phyloP scores from a whole-genome alignment of 2,888 invertebrate species.

The Laothoe populi region DNA sequence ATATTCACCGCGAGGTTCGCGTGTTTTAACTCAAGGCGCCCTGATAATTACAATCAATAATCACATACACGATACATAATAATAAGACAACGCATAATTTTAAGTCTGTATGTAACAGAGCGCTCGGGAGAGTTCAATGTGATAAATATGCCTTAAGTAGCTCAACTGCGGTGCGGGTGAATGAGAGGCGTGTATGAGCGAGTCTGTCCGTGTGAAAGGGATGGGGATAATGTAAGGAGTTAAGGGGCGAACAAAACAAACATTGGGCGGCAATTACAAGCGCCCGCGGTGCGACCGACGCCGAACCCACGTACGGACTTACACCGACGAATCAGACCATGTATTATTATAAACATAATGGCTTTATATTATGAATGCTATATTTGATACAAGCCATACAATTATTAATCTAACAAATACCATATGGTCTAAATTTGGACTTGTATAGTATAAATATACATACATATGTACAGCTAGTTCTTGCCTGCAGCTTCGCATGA shows the following conservation, averaged over 20 bases:
- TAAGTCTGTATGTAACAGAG: constrained; percentile 39
- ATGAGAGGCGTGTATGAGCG: background rate
- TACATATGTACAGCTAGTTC: too few relatives aligned
- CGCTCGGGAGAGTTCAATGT: constrained; percentile 53
- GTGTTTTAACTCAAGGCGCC: constrained; percentile 50
- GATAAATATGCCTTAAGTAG: constrained; percentile 72
- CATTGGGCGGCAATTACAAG: constrained; percentile 32
- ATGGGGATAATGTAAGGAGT: constrained; percentile 28
- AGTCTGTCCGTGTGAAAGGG: constrained; percentile 2
- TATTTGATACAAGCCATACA: too few relatives aligned
- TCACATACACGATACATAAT: constrained; percentile 38
- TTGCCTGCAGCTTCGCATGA: too few relatives aligned
- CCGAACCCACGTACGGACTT: constrained; percentile 19
- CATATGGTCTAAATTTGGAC: too few relatives aligned
- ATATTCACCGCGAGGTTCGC: constrained; percentile 29
- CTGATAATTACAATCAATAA: constrained; percentile 81
- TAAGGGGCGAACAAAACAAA: constrained; percentile 37
- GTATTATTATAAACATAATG: background rate
- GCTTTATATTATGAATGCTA: background rate
- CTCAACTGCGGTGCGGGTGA: constrained; percentile 48
- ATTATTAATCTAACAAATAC: too few relatives aligned
- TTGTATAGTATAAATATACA: too few relatives aligned
- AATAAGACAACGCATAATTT: constrained; percentile 35
- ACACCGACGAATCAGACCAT: constrained; percentile 6
- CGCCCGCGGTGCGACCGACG: constrained; percentile 32